Percentiles rank a stretch among this genome's conserved stretches.
Evolutionary conservation across 2,113 vertebrate genomes (phyloP).

Genomic region (Rhinoptilus africanus): DNA sequence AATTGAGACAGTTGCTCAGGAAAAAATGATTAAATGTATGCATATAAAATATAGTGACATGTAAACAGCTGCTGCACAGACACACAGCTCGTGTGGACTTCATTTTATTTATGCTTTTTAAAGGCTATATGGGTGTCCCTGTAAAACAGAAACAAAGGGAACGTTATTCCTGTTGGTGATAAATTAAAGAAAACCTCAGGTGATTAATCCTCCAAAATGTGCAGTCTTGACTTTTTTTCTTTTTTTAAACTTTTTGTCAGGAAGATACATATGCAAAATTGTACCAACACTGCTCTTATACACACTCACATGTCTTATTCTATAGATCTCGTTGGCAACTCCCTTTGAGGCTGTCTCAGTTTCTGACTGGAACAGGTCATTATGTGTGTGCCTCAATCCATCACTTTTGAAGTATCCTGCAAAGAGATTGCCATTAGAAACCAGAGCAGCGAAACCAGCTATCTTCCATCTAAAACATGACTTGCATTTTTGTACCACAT

Average conservation of each 20-base stretch:
- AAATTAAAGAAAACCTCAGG: conserved; percentile 14
- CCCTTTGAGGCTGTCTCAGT: conserved; percentile 29
- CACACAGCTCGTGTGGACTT: not conserved
- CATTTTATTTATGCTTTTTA: conserved; percentile 41
- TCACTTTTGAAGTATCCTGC: conserved; percentile 40
- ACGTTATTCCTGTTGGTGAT: not conserved
- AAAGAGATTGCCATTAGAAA: conserved; percentile 38
- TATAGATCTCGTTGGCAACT: not conserved
- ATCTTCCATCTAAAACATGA: conserved; percentile 12
- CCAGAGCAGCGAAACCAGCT: not conserved
- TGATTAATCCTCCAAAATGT: conserved; percentile 35
- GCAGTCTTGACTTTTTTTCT: not conserved
- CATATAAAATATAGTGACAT: conserved; percentile 34
- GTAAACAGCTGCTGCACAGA: conserved; percentile 35
- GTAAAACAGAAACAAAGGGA: conserved; percentile 24
- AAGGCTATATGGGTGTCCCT: conserved; percentile 1
- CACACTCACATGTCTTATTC: not conserved
- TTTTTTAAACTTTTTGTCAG: not conserved
- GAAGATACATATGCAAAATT: conserved; percentile 21
- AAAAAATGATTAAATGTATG: conserved; percentile 26
- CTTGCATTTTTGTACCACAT: not conserved
- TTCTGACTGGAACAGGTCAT: conserved; percentile 49
- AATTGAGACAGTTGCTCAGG: conserved; percentile 10
- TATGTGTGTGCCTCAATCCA: conserved; percentile 27
- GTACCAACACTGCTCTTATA: not conserved